phyloP scores from a whole-genome alignment of 2,113 vertebrate species.

The Ctenodactylus gundi region DNA sequence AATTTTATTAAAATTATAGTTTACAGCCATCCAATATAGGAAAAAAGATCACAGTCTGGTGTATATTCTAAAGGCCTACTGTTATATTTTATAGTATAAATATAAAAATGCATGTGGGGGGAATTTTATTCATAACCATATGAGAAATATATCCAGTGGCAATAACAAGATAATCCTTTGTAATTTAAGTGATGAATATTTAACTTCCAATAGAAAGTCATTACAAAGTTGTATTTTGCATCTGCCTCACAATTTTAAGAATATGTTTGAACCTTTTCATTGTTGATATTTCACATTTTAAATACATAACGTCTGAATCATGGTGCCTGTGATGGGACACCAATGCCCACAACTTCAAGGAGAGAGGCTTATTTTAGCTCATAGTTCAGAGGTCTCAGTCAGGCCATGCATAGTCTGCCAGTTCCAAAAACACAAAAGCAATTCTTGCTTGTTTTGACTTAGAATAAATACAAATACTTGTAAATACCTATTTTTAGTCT shows the following conservation, averaged over 20 bases:
- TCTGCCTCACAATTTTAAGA: background rate
- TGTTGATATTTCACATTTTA: background rate
- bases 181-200: background rate
- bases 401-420: no score
- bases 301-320: no score
- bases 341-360: no score
- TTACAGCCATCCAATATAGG: background rate
- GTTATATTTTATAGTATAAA: background rate
- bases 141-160: background rate
- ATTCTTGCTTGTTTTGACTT: background rate
- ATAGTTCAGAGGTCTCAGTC: no score
- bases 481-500: background rate
- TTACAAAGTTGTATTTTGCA: background rate
- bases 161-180: background rate
- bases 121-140: background rate
- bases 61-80: background rate
- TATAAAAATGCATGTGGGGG: background rate
- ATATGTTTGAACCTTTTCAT: background rate
- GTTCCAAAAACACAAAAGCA: no score
- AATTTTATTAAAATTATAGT: background rate
- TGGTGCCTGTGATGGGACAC: no score
- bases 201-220: background rate
- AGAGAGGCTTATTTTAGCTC: no score
- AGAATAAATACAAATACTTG: background rate
- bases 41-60: background rate